Evolutionary conservation across 2,888 invertebrate species (phyloP), one percentile per base, ranked within the genome.

Genomic region (Nomada flava): DNA sequence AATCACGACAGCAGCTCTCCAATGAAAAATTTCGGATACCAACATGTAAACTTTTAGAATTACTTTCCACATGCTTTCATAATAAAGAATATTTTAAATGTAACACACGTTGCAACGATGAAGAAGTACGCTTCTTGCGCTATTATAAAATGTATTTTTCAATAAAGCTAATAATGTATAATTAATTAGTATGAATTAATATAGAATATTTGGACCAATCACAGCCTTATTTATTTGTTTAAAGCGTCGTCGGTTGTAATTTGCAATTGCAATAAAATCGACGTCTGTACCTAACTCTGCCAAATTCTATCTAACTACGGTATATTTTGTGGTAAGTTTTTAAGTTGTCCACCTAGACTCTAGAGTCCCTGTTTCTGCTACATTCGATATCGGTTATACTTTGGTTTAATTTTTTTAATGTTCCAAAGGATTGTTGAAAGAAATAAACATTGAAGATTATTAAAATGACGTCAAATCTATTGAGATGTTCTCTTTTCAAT

Each of bases 401-500:
- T 63, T 26, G 7, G 57, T 50, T 52, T 26, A 7, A 18, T 26
- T 59, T 10, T 42, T 65, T 69, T 53, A 18, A 59, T 11, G 50
- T 52, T 72, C n/a, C 11, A 0, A 4, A 29, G 2, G 9, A 62
- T 65, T 65, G 18, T 36, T 63, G 11, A 64, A 73, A 57, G 20
- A 68, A 50, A 59, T 29, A 55, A 7, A 55, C 20, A 26, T 59
- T 50, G 23, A 64, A 47, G 26, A 63, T 42, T 20, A 47, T 36
- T 11, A 82, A 70, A 79, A 91, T 89, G 90, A 88, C 88, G 76
- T 77, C 88, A 7, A 91, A 87, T 73, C 70, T 90, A 29, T 65
- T 91, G 63, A 89, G 86, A 84, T 80, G 68, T 47, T 76, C 75
- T n/a, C 26, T 80, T 0, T 53, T 71, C 23, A 75, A 65, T 63